Evolutionary conservation across 2,888 invertebrate species (phyloP), one percentile per base, ranked within the genome.

Genomic region (Elysia crispata): DNA sequence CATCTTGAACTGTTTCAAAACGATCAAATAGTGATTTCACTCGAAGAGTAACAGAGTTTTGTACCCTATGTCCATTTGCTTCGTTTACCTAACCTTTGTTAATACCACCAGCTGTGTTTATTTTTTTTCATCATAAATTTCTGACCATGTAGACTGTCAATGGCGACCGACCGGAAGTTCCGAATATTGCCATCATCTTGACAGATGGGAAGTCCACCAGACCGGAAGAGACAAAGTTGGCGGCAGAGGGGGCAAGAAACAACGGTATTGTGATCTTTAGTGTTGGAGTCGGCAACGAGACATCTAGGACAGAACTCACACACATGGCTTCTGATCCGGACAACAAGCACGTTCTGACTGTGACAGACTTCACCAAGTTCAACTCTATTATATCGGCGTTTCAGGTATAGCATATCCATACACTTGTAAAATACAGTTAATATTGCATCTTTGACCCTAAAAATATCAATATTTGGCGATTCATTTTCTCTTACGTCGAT

Each of bases 301-400:
- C 78, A 41, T 82, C 79, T 49, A 83, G 79, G 69, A 70, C 81
- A 18, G 90, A 90, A 74, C 80, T 90, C 74, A 88, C 87, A 67
- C 86, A 83, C 8, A 87, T 90, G 25, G 89, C 89, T 31, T 85
- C 86, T 0, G 86, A 88, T 76, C 90, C 90, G 1, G 87, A 88
- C 62, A 84, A 76, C 64, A 82, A 84, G 0, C 87, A 90, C 80
- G 88, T 89, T 6, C 85, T 87, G 66, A 86, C 86, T 1, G 87
- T 88, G 25, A 70, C 77, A 1, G 85, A 87, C 80, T 89, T 89
- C 81, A 85, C 81, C 77, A 84, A 87, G 77, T 84, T 89, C n/a
- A 49, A 75, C 20, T 83, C 86, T 73, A 87, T 88, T 54, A 85
- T 86, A 66, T 85, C 86, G 5, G 77, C 81, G 0, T 86, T 88